Conservation (phyloP, 2,888 invertebrate species). For the Acanthococcus lagerstroemiae region DNA sequence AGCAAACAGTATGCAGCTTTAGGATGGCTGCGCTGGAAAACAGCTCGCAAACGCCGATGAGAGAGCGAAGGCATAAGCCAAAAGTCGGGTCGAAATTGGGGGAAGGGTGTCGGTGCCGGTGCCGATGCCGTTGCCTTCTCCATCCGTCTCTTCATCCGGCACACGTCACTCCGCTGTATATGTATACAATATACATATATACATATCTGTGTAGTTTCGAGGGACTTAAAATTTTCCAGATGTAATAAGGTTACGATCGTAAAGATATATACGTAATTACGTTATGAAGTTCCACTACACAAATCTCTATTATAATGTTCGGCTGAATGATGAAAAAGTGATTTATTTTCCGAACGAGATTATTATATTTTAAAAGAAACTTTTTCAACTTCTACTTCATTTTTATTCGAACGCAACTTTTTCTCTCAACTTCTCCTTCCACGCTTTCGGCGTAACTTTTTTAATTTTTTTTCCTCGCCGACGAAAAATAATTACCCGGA, state of each 20-base stretch:
- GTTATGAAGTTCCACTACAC: constrained; percentile 19
- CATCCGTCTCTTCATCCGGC: no score
- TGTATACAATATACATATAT: no score
- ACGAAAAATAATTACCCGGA: no score
- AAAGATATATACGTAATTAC: constrained; percentile 21
- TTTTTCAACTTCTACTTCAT: not conserved
- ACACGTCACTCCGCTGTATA: no score
- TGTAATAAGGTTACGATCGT: constrained; percentile 21
- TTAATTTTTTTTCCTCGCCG: no score
- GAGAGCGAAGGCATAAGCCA: not conserved
- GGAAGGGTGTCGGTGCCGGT: no score
- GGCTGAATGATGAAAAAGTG: constrained; percentile 12
- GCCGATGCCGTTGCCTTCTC: no score
- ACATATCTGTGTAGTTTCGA: no score
- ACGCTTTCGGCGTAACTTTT: no score
- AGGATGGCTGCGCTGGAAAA: not conserved
- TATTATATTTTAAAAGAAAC: constrained; percentile 13
- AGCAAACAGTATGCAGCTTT: no score
- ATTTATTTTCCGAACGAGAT: constrained; percentile 10
- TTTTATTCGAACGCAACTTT: no score
- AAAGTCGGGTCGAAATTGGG: not conserved
- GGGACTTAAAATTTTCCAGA: constrained; percentile 7
- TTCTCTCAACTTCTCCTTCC: no score
- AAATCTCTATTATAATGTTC: constrained; percentile 8
- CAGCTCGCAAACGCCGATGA: not conserved